Evolutionary conservation across 30 jellyfish, hydroid and myxozoan genomes (phyloP), one percentile per base, ranked within the genome.

Genomic region (Haliclystus octoradiatus): DNA sequence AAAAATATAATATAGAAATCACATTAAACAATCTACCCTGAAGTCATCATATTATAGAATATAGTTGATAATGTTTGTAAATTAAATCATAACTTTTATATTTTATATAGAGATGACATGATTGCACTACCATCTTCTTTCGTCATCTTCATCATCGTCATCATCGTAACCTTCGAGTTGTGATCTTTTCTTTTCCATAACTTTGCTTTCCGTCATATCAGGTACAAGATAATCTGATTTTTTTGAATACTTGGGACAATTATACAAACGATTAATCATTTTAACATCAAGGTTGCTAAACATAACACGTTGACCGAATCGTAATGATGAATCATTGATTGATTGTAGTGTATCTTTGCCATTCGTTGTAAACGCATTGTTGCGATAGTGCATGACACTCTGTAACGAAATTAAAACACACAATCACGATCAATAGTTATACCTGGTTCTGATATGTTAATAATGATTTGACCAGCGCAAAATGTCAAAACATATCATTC

Each of bases 311-410:
- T 90, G 98, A 19, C 98, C 98, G 70, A 90, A 90, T 50, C 61
- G 73, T 70, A 90, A 34, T 31, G 35, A 61, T 7, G 83, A 82
- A 57, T 69, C 73, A 29, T 34, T 67, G 47, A 52, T 65, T 46
- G 96, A 65, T 25, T 34, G 25, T 26, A 90, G 69, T 1, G 98
- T 90, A 40, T 80, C 78, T 40, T 67, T 62, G 33, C 95, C 95
- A 70, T 90, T 82, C 49, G 31, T 81, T 33, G 94, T 77, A 66
- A 90, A 90, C 2, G 98, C 98, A 7, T 70, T 68, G 71, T 90
- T 90, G 72, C 92, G 66, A 76, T 90, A 90, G 30, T 90, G 98
- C 98, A 90, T 90, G 9, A 90, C 73, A 62, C 98, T 90, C 98
- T 90, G 77, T 2, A 68, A 53, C 22, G 47, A 47, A 34, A 75